Percentiles rank a stretch among this genome's conserved stretches.
phyloP scores from a whole-genome alignment of 2,888 invertebrate species.

The Scaptomyza reducta region DNA sequence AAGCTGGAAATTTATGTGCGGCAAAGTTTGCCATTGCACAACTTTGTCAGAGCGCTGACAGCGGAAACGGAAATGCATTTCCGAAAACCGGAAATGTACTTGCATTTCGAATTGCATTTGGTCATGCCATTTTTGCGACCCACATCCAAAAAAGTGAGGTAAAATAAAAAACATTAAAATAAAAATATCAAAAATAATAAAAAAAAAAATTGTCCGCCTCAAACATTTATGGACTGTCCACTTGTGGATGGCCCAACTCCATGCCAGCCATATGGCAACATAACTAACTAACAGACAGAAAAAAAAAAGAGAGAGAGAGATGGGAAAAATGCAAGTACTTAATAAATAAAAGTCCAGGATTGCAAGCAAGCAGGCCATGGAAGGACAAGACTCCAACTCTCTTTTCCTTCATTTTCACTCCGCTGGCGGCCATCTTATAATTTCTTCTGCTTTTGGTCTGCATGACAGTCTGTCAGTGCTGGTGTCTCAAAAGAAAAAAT shows the following conservation, averaged over 20 bases:
- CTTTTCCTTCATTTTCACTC: not conserved
- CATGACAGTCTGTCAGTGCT: not conserved
- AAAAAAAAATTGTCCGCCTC: slow-evolving; percentile 24
- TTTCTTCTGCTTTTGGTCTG: slow-evolving; percentile 15
- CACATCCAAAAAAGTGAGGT: slow-evolving; percentile 1
- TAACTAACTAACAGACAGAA: not conserved
- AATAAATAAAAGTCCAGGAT: slow-evolving; percentile 39
- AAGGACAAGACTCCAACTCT: not conserved
- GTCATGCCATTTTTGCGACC: slow-evolving; percentile 7
- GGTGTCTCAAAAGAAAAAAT: not conserved
- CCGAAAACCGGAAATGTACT: slow-evolving; percentile 75
- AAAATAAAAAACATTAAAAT: not conserved
- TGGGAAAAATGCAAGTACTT: slow-evolving; percentile 7
- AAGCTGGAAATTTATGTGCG: slow-evolving; percentile 67
- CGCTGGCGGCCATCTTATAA: slow-evolving; percentile 17
- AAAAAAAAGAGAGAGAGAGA: not conserved
- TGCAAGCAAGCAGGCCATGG: not conserved
- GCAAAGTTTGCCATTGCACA: slow-evolving; percentile 41
- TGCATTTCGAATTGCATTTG: slow-evolving; percentile 71
- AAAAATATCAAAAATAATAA: slow-evolving; percentile 2
- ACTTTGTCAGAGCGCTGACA: slow-evolving; percentile 43
- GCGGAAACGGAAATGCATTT: slow-evolving; percentile 78
- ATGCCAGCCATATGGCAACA: not conserved
- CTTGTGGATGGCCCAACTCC: slow-evolving; percentile 6
- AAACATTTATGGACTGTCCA: slow-evolving; percentile 33